These are phyloP conservation scores for Epizoanthus stellaris DNA, from an alignment of 92 coral and sea anemone genomes.

Conservation along the genomic window DNA sequence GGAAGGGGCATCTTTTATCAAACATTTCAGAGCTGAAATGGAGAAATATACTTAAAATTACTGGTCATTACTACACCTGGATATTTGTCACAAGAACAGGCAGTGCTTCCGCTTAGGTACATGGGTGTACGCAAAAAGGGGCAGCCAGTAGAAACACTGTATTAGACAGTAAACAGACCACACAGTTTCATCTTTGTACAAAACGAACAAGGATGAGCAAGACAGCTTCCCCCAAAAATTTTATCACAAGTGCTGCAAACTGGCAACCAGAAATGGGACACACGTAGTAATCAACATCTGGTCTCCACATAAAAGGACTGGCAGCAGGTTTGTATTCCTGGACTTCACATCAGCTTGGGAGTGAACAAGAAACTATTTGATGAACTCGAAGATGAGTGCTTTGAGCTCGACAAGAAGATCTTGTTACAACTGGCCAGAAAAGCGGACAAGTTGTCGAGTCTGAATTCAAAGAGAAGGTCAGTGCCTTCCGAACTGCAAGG, in stretches of 20 bases:
- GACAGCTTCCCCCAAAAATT: too few species aligned
- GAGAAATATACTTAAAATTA: too few species aligned
- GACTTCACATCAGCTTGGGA: slow-evolving; percentile 51
- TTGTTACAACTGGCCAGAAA: slow-evolving; percentile 9
- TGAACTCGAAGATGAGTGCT: slow-evolving; percentile 42
- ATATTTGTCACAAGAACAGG: too few species aligned
- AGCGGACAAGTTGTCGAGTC: slow-evolving; percentile 37
- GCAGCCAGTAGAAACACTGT: too few species aligned
- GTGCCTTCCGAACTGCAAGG: slow-evolving; percentile 32
- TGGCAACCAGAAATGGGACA: slow-evolving; percentile 12
- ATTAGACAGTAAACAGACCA: too few species aligned
- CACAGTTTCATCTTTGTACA: too few species aligned
- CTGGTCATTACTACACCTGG: too few species aligned
- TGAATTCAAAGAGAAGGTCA: background rate
- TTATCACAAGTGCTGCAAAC: background rate
- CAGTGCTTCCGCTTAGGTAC: too few species aligned
- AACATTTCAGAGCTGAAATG: too few species aligned
- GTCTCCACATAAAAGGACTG: slow-evolving; percentile 20
- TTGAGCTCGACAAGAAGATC: slow-evolving; percentile 46
- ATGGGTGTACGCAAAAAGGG: too few species aligned
- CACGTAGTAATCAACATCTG: slow-evolving; percentile 13
- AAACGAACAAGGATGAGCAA: too few species aligned
- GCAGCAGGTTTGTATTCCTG: slow-evolving; percentile 49
- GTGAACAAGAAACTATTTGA: slow-evolving; percentile 42
- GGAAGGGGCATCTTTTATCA: too few species aligned